Base-by-base conservation (phyloP, 1,140 invertebrate species). In the Megathymus violae region DNA sequence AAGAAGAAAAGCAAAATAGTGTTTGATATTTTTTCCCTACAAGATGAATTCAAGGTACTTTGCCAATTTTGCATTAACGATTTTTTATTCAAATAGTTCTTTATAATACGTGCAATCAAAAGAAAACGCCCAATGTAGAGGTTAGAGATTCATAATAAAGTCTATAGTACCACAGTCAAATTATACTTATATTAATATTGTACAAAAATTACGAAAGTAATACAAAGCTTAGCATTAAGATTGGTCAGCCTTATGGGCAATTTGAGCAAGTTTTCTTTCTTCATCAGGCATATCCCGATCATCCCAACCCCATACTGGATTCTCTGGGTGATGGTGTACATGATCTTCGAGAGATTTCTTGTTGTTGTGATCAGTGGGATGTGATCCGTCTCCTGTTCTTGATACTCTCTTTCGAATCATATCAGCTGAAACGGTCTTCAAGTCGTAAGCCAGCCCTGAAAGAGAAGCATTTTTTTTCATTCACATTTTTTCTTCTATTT, bases 361-460 rank as follows among this genome's bases (percentile, higher is more conserved):
- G 10, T 15, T 59, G 13, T 67, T 68, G n/a, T 62, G 64, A 13
- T 36, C 46, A 75, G 89, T 92, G 69, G 93, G 91, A 89, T 95
- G 94, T 1, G 85, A 88, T 0, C 95, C 95, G 67, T 96, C 95
- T 0, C 95, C 95, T 0, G 95, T 95, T 70, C 94, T 92, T 31
- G 88, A 44, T 0, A 93, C 93, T 46, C 95, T 88, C 58, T 93
- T 93, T 46, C 85, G 82, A 0, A 96, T 91, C 79, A 95, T 92
- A n/a, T 95, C 92, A 4, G 71, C 77, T 1, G 95, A 93, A 0
- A 96, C 96, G 0, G 93, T 94, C 74, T 97, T 97, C 44, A 96
- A 82, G 72, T 96, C 94, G 69, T 95, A 95, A 3, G 93, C 95
- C 80, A 92, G 92, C 36, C 95, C 95, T 93, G 88, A 85, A 92